Conservation (phyloP, 2,797 vertebrate genomes). For the Centropyge bicolor region DNA sequence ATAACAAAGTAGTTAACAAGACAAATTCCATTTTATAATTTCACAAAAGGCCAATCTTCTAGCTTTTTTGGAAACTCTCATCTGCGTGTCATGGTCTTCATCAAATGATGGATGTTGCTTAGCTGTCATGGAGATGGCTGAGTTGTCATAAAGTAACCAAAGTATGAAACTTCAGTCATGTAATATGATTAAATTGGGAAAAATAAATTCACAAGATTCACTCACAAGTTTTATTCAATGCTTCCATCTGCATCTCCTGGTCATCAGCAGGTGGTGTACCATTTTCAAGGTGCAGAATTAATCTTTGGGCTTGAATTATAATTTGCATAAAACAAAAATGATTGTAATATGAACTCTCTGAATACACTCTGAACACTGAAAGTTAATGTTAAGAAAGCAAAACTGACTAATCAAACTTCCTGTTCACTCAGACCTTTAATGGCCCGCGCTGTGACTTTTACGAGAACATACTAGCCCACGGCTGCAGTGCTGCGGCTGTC, state of each 20-base stretch:
- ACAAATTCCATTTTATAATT: neutral
- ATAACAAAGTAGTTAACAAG: neutral
- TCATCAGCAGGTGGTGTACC: neutral
- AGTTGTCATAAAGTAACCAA: neutral
- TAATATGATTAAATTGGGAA: neutral
- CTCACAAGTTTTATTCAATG: neutral
- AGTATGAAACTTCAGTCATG: too few relatives aligned
- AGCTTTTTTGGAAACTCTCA: neutral
- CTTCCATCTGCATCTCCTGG: neutral
- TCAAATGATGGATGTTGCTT: neutral
- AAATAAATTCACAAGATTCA: neutral
- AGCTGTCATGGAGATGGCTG: neutral
- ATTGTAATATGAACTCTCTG: neutral
- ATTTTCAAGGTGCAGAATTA: neutral
- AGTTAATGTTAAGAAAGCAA: neutral
- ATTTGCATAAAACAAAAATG: neutral
- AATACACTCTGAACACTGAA: neutral
- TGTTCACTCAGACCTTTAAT: constrained; percentile 80
- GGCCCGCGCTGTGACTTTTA: constrained; percentile 86
- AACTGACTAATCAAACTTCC: constrained; percentile 15
- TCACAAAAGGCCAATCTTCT: neutral
- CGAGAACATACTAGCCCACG: constrained; percentile 77
- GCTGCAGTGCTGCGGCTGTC: constrained; percentile 71
- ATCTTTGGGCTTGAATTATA: neutral
- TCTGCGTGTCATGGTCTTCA: neutral